phyloP scores from a whole-genome alignment of 2,113 vertebrate genomes.

The Corythoichthys intestinalis region DNA sequence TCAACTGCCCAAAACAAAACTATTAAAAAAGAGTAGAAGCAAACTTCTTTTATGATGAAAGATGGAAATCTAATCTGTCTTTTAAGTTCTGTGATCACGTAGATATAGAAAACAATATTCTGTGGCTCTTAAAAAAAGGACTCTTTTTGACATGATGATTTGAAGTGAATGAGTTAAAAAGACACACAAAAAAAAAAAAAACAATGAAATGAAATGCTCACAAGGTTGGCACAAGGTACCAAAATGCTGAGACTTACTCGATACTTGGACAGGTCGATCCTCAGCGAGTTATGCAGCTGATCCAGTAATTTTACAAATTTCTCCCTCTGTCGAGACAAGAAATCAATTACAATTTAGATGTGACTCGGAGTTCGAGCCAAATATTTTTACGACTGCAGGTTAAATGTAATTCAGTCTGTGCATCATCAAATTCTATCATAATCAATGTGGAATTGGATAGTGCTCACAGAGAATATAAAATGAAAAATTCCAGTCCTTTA shows the following conservation, averaged over 20 bases:
- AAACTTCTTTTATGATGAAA: too few species aligned
- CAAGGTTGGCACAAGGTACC: background rate
- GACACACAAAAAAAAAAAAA: constrained; percentile 2
- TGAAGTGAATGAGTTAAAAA: background rate
- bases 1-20: too few species aligned
- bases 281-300: constrained; percentile 94
- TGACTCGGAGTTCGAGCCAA: background rate
- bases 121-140: too few species aligned
- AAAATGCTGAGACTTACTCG: constrained; percentile 77
- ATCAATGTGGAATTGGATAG: background rate
- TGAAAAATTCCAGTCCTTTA: background rate
- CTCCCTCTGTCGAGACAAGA: constrained; percentile 82
- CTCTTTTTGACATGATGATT: too few species aligned
- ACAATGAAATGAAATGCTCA: background rate
- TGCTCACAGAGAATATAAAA: background rate
- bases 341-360: background rate
- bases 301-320: constrained; percentile 97
- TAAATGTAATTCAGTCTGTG: constrained; percentile 17
- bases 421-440: constrained; percentile 19
- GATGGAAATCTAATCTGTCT: too few species aligned
- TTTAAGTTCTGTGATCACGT: too few species aligned
- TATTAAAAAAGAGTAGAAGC: too few species aligned
- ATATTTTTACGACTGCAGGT: background rate
- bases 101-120: too few species aligned
- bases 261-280: constrained; percentile 97